Evolutionary conservation across 2,888 invertebrate species (phyloP), one percentile per base, ranked within the genome.

Genomic region (Tillus elongatus): DNA sequence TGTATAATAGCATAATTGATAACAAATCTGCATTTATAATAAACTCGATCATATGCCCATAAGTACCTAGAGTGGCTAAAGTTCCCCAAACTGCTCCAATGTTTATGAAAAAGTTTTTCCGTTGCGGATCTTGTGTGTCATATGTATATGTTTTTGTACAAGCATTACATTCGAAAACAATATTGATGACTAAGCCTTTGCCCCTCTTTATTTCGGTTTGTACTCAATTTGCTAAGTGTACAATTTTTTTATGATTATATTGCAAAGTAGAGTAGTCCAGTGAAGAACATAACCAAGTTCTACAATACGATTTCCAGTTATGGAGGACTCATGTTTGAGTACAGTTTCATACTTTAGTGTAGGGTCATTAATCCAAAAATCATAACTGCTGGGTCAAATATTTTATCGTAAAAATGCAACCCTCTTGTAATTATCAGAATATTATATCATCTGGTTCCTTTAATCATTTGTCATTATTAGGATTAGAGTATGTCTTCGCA

Each of bases 1-100:
- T n/a, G n/a, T n/a, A n/a, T n/a, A n/a, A n/a, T n/a, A n/a, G n/a
- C n/a, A n/a, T n/a, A n/a, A n/a, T n/a, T n/a, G n/a, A n/a, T n/a
- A n/a, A n/a, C n/a, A n/a, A 37, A 37, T 47, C 37, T 36, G 45
- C 40, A 8, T 35, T 40, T 27, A 37, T 38, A 6, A 47, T 15
- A 6, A 40, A 24, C 33, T 47, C 45, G 4, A 6, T 29, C 15
- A 42, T 11, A 35, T 46, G 42, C 28, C 26, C 11, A 35, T 41
- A 35, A 8, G 43, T 41, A 29, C 38, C 39, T 16, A 42, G 44
- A n/a, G 44, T 34, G n/a, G 45, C 43, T 28, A 47, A 10, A 11
- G 42, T 43, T 9, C 42, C 40, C 39, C 42, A 47, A 24, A 45
- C 44, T 28, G 42, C 42, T 11, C 42, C 45, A 30, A 12, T 19